A percentile compares a stretch with the other conserved stretches of the same genome.
Evolutionary conservation across 2,888 invertebrate species (phyloP).

Genomic region (Parnassius apollo): DNA sequence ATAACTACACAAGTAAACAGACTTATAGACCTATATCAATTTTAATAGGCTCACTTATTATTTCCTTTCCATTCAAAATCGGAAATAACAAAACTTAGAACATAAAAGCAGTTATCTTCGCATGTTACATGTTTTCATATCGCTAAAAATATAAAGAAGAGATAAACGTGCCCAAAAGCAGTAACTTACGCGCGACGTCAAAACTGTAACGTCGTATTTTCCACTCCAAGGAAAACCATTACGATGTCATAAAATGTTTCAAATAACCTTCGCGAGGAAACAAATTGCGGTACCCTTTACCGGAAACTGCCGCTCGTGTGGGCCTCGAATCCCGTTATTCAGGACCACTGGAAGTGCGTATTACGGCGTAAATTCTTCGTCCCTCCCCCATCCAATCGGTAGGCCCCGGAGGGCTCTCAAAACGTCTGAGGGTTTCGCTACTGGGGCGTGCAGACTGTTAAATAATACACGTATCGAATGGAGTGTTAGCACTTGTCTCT

Average conservation of each 20-base stretch:
- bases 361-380: constrained; percentile 28
- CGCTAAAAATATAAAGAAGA: not conserved
- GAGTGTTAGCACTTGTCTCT: constrained; percentile 29
- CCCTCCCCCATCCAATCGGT: constrained; percentile 25
- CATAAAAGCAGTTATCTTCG: not conserved
- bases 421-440: constrained; percentile 32
- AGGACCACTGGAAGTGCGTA: constrained; percentile 22
- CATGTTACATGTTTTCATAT: not conserved
- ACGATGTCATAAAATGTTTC: constrained; percentile 25
- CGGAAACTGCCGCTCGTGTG: constrained; percentile 24
- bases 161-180: constrained; percentile 5
- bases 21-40: no score
- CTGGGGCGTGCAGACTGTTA: constrained; percentile 32
- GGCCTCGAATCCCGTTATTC: constrained; percentile 22
- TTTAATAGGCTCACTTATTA: no score
- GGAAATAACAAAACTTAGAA: not conserved
- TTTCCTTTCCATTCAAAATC: no score
- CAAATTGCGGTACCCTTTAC: constrained; percentile 28
- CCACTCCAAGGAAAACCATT: constrained; percentile 24
- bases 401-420: constrained; percentile 33
- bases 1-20: no score
- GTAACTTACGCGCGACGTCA: constrained; percentile 12
- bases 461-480: constrained; percentile 38
- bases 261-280: constrained; percentile 21
- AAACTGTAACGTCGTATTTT: constrained; percentile 18